Evolutionary conservation across 2,888 invertebrate genomes (phyloP).

Genomic region (Neoitamus cyanurus): DNA sequence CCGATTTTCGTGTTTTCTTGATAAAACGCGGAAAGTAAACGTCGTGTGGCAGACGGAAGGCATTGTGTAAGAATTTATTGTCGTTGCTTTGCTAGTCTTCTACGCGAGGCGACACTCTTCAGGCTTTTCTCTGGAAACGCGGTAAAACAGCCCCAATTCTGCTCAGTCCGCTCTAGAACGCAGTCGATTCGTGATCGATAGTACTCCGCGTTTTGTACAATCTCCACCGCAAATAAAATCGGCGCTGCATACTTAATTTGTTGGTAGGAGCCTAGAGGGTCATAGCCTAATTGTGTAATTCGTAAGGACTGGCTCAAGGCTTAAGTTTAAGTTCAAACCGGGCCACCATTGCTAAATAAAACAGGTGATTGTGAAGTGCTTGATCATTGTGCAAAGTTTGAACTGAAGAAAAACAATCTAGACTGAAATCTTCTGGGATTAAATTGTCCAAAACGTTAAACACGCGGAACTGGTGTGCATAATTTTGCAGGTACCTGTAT

Average conservation of each 20-base stretch:
- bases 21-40: background rate
- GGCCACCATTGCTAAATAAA: background rate
- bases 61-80: background rate
- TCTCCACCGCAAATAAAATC: background rate
- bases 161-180: background rate
- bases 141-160: background rate
- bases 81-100: background rate
- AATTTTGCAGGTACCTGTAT: conserved; percentile 4
- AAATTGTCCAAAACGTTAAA: background rate
- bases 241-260: background rate
- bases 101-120: background rate
- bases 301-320: background rate
- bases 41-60: background rate
- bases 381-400: background rate
- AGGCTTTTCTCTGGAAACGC: background rate
- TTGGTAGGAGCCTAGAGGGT: background rate
- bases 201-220: background rate
- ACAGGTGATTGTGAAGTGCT: background rate
- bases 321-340: background rate
- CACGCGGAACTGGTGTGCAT: background rate
- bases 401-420: background rate
- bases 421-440: background rate
- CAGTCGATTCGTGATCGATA: conserved; percentile 30
- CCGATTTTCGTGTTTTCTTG: background rate
- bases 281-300: background rate